These are phyloP conservation scores for Oikopleura dioica DNA, from an alignment of 23 tunicate species.

Conservation along the genomic window DNA sequence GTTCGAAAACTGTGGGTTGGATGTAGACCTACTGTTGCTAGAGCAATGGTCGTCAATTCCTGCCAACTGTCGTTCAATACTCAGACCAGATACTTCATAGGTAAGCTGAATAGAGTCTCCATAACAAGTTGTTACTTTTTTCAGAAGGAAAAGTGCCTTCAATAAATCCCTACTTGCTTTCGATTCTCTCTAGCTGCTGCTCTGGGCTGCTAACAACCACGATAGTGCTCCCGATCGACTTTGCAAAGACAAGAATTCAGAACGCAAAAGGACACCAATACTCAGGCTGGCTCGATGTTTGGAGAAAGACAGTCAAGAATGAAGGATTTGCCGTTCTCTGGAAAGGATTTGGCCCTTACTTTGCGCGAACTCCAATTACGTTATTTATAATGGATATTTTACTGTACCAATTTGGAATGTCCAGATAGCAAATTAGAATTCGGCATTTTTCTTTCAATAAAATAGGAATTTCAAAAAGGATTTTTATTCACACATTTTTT, in stretches of 20 bases:
- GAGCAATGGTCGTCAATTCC: slow-evolving; percentile 88
- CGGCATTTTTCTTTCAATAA: too few relatives aligned
- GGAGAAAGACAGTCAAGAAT: neutral
- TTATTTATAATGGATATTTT: neutral
- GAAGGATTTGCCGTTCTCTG: neutral
- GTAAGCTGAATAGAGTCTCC: too few relatives aligned
- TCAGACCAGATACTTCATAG: slow-evolving; percentile 91
- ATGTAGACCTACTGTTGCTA: slow-evolving; percentile 63
- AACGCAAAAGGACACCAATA: neutral
- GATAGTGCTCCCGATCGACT: neutral
- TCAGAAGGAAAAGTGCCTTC: too few relatives aligned
- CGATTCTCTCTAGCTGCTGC: neutral
- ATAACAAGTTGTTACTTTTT: too few relatives aligned
- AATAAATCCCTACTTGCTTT: neutral
- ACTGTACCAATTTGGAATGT: neutral
- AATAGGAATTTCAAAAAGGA: too few relatives aligned
- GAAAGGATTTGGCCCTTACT: neutral
- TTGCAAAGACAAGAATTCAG: neutral
- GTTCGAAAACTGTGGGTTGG: slow-evolving; percentile 68
- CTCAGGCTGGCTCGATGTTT: neutral
- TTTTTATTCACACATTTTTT: too few relatives aligned
- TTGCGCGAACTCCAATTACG: neutral
- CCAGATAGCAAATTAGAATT: too few relatives aligned
- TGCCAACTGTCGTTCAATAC: slow-evolving; percentile 85
- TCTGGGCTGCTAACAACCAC: neutral